These are phyloP conservation scores for Drosophila koepferae DNA, from an alignment of 2,888 invertebrate species.

Conservation along the genomic window DNA sequence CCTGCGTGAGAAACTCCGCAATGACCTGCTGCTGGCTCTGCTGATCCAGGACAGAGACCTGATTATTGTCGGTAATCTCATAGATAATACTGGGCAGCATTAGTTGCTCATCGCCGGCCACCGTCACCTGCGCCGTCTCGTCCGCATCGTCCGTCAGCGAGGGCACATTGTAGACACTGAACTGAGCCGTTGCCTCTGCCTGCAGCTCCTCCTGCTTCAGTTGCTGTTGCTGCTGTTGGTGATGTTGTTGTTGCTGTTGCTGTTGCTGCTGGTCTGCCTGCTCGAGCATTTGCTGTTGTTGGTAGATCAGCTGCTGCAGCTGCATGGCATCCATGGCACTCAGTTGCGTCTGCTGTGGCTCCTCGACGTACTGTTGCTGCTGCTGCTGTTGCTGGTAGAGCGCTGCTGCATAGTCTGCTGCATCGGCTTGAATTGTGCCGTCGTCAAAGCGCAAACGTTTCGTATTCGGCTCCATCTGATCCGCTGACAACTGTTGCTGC, in stretches of 20 bases:
- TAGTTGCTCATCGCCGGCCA: conserved; percentile 66
- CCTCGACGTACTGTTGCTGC: conserved; percentile 57
- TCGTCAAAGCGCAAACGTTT: conserved; percentile 82
- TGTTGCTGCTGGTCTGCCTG: conserved; percentile 53
- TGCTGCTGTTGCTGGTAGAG: conserved; percentile 72
- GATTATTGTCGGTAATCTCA: conserved; percentile 77
- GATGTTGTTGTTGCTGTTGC: conserved; percentile 34
- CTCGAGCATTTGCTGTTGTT: conserved; percentile 60
- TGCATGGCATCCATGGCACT: conserved; percentile 80
- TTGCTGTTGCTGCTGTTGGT: conserved; percentile 37
- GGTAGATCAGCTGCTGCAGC: conserved; percentile 79
- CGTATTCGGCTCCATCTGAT: conserved; percentile 58
- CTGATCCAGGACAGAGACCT: conserved; percentile 77
- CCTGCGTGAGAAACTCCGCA: conserved; percentile 80
- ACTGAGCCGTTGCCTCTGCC: conserved; percentile 58
- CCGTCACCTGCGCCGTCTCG: background rate
- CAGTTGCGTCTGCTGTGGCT: conserved; percentile 64
- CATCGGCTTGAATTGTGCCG: conserved; percentile 40
- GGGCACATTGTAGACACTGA: conserved; percentile 79
- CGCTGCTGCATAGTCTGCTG: conserved; percentile 50
- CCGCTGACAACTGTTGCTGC: conserved; percentile 43
- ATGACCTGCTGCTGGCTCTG: conserved; percentile 81
- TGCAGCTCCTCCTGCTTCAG: conserved; percentile 57
- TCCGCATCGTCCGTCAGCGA: conserved; percentile 76
- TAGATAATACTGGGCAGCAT: conserved; percentile 77